Base-by-base conservation (phyloP, 1,140 invertebrate genomes). In the Dolichoris vasculosae region DNA sequence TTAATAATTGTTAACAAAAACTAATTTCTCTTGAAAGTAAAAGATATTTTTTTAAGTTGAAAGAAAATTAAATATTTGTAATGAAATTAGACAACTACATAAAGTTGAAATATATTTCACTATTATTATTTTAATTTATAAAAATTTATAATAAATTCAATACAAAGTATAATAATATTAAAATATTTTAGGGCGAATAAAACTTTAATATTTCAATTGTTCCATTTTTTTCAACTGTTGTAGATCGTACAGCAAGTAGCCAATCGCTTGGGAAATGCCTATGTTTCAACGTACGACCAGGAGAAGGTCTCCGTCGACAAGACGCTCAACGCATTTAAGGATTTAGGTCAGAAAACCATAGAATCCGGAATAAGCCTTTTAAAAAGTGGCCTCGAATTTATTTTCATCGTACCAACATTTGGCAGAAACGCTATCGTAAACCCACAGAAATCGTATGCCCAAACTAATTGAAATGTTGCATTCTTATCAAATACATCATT, bases 331-430 rank as follows among this genome's bases (percentile, higher is more conserved):
- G 75, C 13, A 13, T 26, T 83, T 23, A 40, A 75, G 6, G 26
- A 55, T 17, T 35, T 67, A 3, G 81, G 67, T n/a, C 43, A 83
- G 15, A 75, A 75, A n/a, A 63, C 59, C 26, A 26, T 73, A 9
- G 81, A 83, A 48, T 75, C 81, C 3, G 71, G 46, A 26, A 23
- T 83, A 7, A 73, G 32, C 1, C 32, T 83, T 20, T 4, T 83
- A 0, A 83, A 83, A 40, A 83, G 59, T 40, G 81, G 81, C 4
- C 35, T 83, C 0, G 81, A 75, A 51, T 43, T 83, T n/a, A 13
- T 83, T 69, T 83, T 83, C 38, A 26, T 83, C n/a, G 8, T 83
- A 17, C 81, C 81, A 15, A 73, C 13, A 30, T 83, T 83, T 15
- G 71, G 67, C 30, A 73, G 71, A 30, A 83, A 83, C 35, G 38